Base-by-base conservation (phyloP, 2,888 invertebrate species). In the Lamellibrachia columna region DNA sequence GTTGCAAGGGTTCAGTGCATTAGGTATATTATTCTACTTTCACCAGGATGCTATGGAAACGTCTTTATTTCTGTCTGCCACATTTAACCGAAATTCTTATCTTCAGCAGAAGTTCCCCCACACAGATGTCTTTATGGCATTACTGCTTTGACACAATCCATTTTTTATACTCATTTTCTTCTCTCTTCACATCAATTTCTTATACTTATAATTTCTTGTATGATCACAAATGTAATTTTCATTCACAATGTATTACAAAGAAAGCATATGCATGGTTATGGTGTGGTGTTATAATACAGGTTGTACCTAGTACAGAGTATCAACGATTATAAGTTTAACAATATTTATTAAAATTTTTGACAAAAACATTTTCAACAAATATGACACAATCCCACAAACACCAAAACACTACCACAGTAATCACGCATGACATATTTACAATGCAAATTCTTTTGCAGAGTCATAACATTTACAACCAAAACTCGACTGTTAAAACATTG, bases 361-460 rank as follows among this genome's bases (percentile, higher is more conserved):
- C 75, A 75, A 75, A 40, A 75, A 75, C 75, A 75, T 75, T 75
- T 75, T 75, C 75, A 75, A 75, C 75, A 75, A 75, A 75, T 75
- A 22, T 15, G 75, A 75, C 75, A 22, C n/a, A n/a, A 75, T 75
- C 22, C 75, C 75, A 75, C 75, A 75, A 22, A 75, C 75, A 75
- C 75, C 22, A 75, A 75, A 75, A 22, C 75, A 75, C 75, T 11
- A 15, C 22, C 15, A n/a, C 22, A n/a, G 15, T 22, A 75, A 75
- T 75, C n/a, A 75, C 1, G 9, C 55, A 55, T 55, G n/a, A 75
- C 75, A 75, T 75, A 22, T 22, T 75, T 22, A 75, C 22, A 75
- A 22, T 15, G 22, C 75, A 75, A 75, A 75, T n/a, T 22, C 4
- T 22, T 15, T 75, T 40, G 40, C 40, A 40, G 40, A 40, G 40